Base-by-base conservation (phyloP, 2,797 vertebrate genomes). In the Otolemur crassicaudatus region DNA sequence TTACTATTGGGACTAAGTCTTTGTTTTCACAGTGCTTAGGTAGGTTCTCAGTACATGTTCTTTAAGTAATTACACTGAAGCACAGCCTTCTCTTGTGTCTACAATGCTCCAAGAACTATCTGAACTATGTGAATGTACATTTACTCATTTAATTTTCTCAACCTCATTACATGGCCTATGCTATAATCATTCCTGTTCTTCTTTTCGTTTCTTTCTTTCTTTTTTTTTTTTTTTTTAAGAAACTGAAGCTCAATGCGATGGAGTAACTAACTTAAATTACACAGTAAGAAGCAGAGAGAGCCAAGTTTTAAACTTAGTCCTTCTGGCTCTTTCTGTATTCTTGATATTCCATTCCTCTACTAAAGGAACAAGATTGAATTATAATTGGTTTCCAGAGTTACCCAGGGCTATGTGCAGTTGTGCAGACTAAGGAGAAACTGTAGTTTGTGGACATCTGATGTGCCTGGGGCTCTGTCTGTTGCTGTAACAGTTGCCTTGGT, bases 31-130 rank as follows among this genome's bases (percentile, higher is more conserved):
- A 31, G 81, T 61, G 7, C 27, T 87, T 61, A 46, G 43, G 60
- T 65, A 40, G 10, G 9, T 80, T 61, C 60, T 94, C 37, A 72
- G 19, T 40, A 63, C 80, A 49, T 72, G 40, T 87, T 7, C 46
- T 14, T 70, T 80, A 84, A 83, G 27, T 86, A 72, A 65, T 80
- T 85, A 63, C 43, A 87, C 56, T 61, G 37, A 91, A 46, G 63
- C 86, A 76, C 67, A 90, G 46, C 22, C n/a, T 46, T 25, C 5
- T 83, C 31, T 69, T 40, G 37, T 43, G 37, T 43, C 80, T 70
- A 49, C 31, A 69, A 1, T 17, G n/a, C 40, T 13, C 20, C 72
- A 75, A 11, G 49, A 63, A 83, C 31, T 90, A 63, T 79, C 89
- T 88, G 89, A 87, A 58, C 14, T 25, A 43, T n/a, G 19, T n/a